phyloP scores from a whole-genome alignment of 2,113 vertebrate species.

The Mesoclemmys tuberculata region DNA sequence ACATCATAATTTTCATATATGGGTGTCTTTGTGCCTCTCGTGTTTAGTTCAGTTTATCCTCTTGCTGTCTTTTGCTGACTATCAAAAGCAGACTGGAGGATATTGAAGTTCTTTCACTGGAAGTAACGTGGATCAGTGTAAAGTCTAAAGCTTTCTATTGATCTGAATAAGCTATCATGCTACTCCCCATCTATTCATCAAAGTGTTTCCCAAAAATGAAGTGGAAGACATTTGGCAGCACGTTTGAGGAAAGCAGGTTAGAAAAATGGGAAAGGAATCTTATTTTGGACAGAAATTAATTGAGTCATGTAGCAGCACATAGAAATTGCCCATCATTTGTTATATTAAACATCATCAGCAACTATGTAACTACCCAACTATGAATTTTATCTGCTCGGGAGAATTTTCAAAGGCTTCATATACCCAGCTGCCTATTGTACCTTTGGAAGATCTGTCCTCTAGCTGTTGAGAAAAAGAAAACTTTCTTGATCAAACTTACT shows the following conservation, averaged over 20 bases:
- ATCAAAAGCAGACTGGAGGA: background rate
- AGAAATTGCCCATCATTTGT: background rate
- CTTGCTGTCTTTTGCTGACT: background rate
- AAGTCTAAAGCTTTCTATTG: constrained; percentile 6
- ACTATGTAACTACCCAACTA: background rate
- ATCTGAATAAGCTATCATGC: background rate
- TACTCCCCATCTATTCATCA: background rate
- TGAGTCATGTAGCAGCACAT: no score
- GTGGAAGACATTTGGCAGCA: background rate
- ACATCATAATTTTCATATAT: background rate
- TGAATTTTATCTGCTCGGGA: background rate
- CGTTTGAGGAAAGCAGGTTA: background rate
- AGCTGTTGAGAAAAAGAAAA: no score
- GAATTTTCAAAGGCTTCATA: background rate
- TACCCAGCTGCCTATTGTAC: background rate
- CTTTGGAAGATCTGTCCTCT: background rate
- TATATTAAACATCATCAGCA: background rate
- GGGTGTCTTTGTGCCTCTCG: background rate
- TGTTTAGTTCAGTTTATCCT: background rate
- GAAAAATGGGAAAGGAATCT: background rate
- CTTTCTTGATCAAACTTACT: background rate
- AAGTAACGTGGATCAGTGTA: constrained; percentile 14
- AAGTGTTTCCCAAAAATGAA: background rate
- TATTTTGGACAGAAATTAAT: background rate
- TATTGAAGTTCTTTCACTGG: background rate